These are phyloP conservation scores for Hypercompe scribonia DNA, from an alignment of 2,888 invertebrate species.

Conservation along the genomic window DNA sequence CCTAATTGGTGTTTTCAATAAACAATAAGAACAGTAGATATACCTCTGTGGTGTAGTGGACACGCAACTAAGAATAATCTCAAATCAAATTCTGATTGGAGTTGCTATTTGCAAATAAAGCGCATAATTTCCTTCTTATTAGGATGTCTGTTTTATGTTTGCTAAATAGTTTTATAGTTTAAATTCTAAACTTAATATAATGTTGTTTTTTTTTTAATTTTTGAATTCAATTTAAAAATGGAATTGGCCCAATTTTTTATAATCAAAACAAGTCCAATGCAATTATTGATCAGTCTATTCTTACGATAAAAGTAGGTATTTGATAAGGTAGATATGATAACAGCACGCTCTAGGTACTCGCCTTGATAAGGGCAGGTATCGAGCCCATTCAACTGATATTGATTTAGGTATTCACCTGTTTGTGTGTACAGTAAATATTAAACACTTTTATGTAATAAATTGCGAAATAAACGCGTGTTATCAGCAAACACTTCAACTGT, in stretches of 20 bases:
- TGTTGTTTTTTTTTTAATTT: neutral
- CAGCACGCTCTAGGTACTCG: conserved; percentile 58
- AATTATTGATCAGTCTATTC: conserved; percentile 60
- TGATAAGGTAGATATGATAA: conserved; percentile 77
- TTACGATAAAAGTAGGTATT: conserved; percentile 57
- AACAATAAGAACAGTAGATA: neutral
- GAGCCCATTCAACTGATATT: conserved; percentile 73
- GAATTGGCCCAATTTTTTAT: conserved; percentile 3
- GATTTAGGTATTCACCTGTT: conserved; percentile 73
- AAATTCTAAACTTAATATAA: neutral
- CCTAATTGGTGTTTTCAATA: neutral
- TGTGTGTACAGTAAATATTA: conserved; percentile 61
- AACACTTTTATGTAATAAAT: conserved; percentile 49
- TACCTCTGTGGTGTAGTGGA: neutral
- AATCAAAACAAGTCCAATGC: conserved; percentile 48
- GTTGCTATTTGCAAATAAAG: neutral
- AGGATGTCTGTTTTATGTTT: neutral
- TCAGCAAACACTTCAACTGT: conserved; percentile 35
- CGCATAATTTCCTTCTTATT: neutral
- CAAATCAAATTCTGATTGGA: conserved; percentile 43
- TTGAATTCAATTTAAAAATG: neutral
- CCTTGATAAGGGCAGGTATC: conserved; percentile 65
- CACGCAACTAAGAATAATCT: neutral
- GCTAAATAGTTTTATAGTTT: neutral
- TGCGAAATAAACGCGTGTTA: conserved; percentile 44